Conservation (phyloP, 1,140 invertebrate species). For the Drosophila arawakana region DNA sequence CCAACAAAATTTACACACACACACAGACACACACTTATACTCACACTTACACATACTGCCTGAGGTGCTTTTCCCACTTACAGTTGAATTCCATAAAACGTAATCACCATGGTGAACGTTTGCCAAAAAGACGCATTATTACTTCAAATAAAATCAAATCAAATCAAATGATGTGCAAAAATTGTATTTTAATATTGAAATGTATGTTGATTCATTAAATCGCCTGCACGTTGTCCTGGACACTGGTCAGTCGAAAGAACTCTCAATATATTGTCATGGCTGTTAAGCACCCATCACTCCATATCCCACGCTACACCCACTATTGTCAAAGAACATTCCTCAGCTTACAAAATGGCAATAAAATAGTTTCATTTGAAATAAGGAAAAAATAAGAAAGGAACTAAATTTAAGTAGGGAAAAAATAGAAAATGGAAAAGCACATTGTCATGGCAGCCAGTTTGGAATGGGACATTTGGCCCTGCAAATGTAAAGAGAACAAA, state of each 20-base stretch:
- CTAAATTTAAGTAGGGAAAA: conserved; percentile 26
- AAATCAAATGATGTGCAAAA: conserved; percentile 68
- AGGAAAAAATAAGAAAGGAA: not conserved
- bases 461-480: conserved; percentile 35
- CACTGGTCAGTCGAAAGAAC: conserved; percentile 55
- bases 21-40: not conserved
- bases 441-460: conserved; percentile 54
- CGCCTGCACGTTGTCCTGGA: conserved; percentile 56
- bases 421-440: conserved; percentile 37
- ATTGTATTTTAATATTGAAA: conserved; percentile 70
- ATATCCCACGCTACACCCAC: not conserved
- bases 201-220: conserved; percentile 20
- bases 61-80: conserved; percentile 41
- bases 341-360: conserved; percentile 1
- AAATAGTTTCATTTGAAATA: conserved; percentile 36
- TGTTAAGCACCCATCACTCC: conserved; percentile 49
- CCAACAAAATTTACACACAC: conserved; percentile 28
- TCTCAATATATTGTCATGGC: conserved; percentile 58
- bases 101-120: conserved; percentile 14
- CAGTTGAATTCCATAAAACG: conserved; percentile 1
- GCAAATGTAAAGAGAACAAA: conserved; percentile 36
- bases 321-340: conserved; percentile 14
- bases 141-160: conserved; percentile 11
- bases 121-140: conserved; percentile 44
- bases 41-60: conserved; percentile 8